phyloP scores from a whole-genome alignment of 2,797 vertebrate genomes.

The Ficedula albicollis region DNA sequence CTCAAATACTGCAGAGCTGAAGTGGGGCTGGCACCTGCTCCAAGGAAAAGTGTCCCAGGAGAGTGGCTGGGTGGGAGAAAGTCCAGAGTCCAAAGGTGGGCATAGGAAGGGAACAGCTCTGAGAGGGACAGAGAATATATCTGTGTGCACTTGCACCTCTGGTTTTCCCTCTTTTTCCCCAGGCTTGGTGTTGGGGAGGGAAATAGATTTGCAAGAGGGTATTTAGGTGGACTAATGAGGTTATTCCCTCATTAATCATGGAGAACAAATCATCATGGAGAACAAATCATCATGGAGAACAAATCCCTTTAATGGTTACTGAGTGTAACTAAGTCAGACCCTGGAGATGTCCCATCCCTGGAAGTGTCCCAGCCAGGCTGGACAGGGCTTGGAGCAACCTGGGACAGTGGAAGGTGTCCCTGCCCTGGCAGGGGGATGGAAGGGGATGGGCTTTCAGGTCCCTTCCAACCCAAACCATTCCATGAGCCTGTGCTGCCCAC shows the following conservation, averaged over 20 bases:
- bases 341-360: neutral
- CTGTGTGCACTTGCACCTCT: neutral
- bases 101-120: neutral
- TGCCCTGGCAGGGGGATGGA: neutral
- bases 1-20: neutral
- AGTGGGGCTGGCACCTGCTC: neutral
- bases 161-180: neutral
- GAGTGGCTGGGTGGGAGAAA: neutral
- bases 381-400: neutral
- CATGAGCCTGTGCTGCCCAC: neutral
- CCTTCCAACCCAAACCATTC: neutral
- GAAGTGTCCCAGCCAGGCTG: neutral
- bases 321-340: neutral
- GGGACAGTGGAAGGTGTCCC: neutral
- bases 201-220: neutral
- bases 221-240: neutral
- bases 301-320: fast-evolving
- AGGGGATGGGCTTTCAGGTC: neutral
- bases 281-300: neutral
- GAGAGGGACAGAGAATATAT: neutral
- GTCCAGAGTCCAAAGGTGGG: neutral
- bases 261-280: neutral
- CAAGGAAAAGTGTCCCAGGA: neutral
- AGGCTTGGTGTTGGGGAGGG: neutral
- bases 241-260: neutral